Conservation (phyloP, 1,140 invertebrate species). For the Gryon sp. region DNA sequence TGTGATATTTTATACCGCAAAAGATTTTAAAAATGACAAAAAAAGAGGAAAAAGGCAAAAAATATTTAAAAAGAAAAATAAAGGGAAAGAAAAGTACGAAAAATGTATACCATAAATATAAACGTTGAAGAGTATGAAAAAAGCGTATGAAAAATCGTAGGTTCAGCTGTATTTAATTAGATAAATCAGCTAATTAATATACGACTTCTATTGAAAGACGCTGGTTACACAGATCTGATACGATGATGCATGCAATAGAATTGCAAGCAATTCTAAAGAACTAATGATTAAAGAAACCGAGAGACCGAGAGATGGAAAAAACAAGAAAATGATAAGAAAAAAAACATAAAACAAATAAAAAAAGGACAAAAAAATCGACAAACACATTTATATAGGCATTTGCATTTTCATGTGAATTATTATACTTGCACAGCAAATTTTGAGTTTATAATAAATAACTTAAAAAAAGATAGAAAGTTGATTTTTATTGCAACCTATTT, state of each 20-base stretch:
- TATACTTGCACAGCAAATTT: conserved; percentile 57
- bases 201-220: conserved; percentile 45
- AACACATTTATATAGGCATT: conserved; percentile 56
- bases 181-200: conserved; percentile 59
- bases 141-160: conserved; percentile 30
- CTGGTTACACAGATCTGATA: conserved; percentile 55
- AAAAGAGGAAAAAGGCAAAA: not conserved
- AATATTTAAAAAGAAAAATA: no score
- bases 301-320: conserved; percentile 14
- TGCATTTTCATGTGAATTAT: conserved; percentile 57
- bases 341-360: conserved; percentile 11
- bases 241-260: conserved; percentile 35
- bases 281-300: conserved; percentile 17
- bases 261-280: conserved; percentile 35
- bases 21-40: not conserved
- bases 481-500: no score
- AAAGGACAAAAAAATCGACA: conserved; percentile 30
- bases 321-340: conserved; percentile 20
- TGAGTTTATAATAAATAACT: conserved; percentile 57
- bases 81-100: no score
- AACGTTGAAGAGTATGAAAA: no score
- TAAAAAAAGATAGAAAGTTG: no score
- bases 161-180: conserved; percentile 48
- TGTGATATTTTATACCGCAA: conserved; percentile 20
- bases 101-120: no score